Evolutionary conservation across 2,888 invertebrate species (phyloP).

Genomic region (Mongoloraphidia duomilia): DNA sequence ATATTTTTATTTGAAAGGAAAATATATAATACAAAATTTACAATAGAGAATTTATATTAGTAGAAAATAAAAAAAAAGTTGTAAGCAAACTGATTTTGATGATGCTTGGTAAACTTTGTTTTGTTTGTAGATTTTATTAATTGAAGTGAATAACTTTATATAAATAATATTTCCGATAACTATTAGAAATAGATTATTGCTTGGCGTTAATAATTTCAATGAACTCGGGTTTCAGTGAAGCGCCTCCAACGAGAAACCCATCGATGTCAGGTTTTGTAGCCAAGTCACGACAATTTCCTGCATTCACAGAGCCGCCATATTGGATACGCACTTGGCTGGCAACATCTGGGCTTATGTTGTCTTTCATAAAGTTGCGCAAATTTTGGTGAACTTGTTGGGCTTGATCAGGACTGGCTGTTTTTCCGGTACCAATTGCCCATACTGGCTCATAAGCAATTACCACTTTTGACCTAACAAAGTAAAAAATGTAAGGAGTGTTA

Average conservation of each 20-base stretch:
- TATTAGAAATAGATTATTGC: too few relatives aligned
- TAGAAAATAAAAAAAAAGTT: too few relatives aligned
- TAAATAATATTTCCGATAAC: too few relatives aligned
- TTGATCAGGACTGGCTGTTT: slow-evolving; percentile 92
- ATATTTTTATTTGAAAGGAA: too few relatives aligned
- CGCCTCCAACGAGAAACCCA: slow-evolving; percentile 97
- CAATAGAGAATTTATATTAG: too few relatives aligned
- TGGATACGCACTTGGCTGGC: slow-evolving; percentile 74
- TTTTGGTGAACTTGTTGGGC: slow-evolving; percentile 88
- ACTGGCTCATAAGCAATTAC: slow-evolving; percentile 99
- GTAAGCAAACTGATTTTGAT: too few relatives aligned
- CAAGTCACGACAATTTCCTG: slow-evolving; percentile 77
- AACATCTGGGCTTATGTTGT: slow-evolving; percentile 67
- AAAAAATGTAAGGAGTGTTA: background rate
- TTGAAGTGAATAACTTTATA: too few relatives aligned
- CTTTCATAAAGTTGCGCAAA: slow-evolving; percentile 70
- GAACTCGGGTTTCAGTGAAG: slow-evolving; percentile 85
- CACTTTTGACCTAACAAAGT: slow-evolving; percentile 58
- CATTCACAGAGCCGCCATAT: slow-evolving; percentile 97
- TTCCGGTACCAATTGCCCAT: slow-evolving; percentile 99
- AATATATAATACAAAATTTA: too few relatives aligned
- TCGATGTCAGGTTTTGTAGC: slow-evolving; percentile 87
- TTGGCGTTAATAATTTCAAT: too few relatives aligned
- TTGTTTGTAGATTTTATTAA: too few relatives aligned
- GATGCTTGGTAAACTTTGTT: too few relatives aligned